Conservation (phyloP, 2,888 invertebrate species). For the Epsilonema sp. region DNA sequence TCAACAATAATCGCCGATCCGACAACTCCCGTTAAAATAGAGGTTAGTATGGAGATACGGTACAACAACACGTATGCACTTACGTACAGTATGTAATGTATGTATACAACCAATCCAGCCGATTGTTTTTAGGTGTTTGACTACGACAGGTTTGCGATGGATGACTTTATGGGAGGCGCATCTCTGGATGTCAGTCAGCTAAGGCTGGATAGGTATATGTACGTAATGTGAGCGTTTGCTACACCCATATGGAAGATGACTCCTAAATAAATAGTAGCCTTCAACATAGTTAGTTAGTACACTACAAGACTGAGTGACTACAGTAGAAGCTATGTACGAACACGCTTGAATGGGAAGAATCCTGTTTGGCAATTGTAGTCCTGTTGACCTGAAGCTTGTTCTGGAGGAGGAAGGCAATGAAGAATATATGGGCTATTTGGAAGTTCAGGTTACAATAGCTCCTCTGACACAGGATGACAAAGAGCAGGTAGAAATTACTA, state of each 20-base stretch:
- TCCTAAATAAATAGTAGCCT: no score
- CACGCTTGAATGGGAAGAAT: no score
- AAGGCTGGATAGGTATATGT: slow-evolving; percentile 4
- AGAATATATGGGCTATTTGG: slow-evolving; percentile 55
- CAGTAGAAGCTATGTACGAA: no score
- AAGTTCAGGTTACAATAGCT: slow-evolving; percentile 60
- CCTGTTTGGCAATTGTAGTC: no score
- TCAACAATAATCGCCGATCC: slow-evolving; percentile 67
- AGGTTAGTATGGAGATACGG: no score
- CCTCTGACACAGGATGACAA: slow-evolving; percentile 72
- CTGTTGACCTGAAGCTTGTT: slow-evolving; percentile 51
- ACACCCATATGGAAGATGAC: no score
- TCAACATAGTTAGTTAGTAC: no score
- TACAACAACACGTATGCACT: no score
- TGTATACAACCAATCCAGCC: no score
- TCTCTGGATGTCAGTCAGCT: slow-evolving; percentile 47
- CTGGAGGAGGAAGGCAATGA: slow-evolving; percentile 55
- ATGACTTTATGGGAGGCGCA: slow-evolving; percentile 91
- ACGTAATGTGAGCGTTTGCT: no score
- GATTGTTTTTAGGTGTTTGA: slow-evolving; percentile 53
- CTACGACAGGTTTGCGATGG: slow-evolving; percentile 81
- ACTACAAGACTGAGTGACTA: no score
- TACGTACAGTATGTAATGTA: no score
- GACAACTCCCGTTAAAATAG: slow-evolving; percentile 62
- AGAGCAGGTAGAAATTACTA: slow-evolving; percentile 11